These are phyloP conservation scores for Cryptophagus acutangulus DNA, from an alignment of 2,888 invertebrate species.

Conservation along the genomic window DNA sequence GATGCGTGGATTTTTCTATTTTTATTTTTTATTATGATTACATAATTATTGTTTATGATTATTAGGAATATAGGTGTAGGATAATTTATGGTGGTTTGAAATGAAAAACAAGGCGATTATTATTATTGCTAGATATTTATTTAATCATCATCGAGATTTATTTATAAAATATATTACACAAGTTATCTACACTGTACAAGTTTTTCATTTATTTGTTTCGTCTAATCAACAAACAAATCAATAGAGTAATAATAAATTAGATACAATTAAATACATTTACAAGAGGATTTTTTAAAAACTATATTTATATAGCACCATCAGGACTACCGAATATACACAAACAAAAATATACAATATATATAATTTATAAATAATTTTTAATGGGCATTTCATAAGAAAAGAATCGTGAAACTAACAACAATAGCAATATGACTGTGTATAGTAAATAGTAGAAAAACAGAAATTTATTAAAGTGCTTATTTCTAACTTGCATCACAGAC, in stretches of 20 bases:
- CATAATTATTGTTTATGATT: not conserved
- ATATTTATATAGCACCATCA: slow-evolving; percentile 51
- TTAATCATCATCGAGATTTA: slow-evolving; percentile 46
- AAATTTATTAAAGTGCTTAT: slow-evolving; percentile 33
- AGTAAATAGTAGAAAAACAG: slow-evolving; percentile 16
- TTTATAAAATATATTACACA: slow-evolving; percentile 52
- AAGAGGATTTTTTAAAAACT: slow-evolving; percentile 43
- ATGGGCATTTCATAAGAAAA: slow-evolving; percentile 13
- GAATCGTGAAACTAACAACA: slow-evolving; percentile 33
- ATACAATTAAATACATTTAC: slow-evolving; percentile 43
- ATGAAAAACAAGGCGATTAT: not conserved
- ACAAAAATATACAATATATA: slow-evolving; percentile 34
- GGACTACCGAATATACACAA: slow-evolving; percentile 43
- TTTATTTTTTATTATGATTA: not conserved
- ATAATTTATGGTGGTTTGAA: no score
- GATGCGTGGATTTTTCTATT: no score
- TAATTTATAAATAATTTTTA: no score
- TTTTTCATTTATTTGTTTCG: slow-evolving; percentile 29
- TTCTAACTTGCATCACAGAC: slow-evolving; percentile 41
- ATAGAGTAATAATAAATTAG: slow-evolving; percentile 37
- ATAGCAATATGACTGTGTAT: slow-evolving; percentile 28
- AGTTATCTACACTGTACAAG: slow-evolving; percentile 51
- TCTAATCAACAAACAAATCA: slow-evolving; percentile 41
- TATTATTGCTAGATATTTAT: slow-evolving; percentile 43
- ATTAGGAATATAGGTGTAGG: no score